phyloP scores from a whole-genome alignment of 2,888 invertebrate species.

The Calameuta pallipes region DNA sequence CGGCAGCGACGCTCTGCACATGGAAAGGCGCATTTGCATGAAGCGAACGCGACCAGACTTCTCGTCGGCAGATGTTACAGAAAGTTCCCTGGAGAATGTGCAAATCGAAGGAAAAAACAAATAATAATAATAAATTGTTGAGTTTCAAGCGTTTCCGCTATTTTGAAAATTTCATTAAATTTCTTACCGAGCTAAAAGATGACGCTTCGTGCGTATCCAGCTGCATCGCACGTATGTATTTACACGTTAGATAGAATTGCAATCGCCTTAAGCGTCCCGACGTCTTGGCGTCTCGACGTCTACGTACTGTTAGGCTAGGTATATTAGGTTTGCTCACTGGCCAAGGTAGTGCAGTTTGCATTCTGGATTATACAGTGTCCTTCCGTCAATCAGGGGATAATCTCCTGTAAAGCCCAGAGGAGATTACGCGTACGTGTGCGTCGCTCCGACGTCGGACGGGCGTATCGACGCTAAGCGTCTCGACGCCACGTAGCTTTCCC shows the following conservation, averaged over 20 bases:
- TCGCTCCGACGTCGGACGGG: no score
- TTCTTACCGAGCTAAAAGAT: no score
- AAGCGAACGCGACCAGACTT: neutral
- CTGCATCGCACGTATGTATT: no score
- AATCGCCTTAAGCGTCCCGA: neutral
- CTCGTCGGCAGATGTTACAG: neutral
- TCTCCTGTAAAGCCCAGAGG: constrained; percentile 8
- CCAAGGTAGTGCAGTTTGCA: constrained; percentile 2
- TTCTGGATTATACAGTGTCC: constrained; percentile 11
- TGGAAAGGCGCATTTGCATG: constrained; percentile 4
- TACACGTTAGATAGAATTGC: no score
- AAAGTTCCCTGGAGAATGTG: no score
- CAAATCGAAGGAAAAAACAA: no score
- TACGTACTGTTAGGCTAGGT: constrained; percentile 2
- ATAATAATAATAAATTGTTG: neutral
- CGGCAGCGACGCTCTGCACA: neutral
- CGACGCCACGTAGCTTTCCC: no score
- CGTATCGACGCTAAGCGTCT: no score
- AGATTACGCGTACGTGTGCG: constrained; percentile 9
- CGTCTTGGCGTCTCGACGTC: constrained; percentile 2
- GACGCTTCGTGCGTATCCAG: no score
- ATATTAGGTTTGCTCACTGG: constrained; percentile 11
- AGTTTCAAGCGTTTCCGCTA: no score
- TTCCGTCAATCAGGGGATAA: constrained; percentile 14
- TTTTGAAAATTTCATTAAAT: no score